Conservation (phyloP, 1,140 invertebrate species). For the Aricia agestis region DNA sequence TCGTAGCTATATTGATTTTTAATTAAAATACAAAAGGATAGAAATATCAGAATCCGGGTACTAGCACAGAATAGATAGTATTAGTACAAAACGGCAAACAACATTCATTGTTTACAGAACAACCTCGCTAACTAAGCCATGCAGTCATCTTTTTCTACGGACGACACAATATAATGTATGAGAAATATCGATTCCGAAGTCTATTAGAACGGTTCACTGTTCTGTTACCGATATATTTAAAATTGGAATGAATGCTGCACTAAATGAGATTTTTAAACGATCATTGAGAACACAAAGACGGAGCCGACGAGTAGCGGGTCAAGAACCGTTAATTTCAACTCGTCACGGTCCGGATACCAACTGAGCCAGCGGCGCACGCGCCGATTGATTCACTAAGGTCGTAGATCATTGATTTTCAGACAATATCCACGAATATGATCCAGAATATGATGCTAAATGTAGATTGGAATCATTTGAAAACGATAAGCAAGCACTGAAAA, state of each 20-base stretch:
- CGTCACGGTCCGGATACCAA: slow-evolving; percentile 39
- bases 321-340: slow-evolving; percentile 37
- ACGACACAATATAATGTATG: too few relatives aligned
- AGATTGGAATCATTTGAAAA: not conserved
- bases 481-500: not conserved
- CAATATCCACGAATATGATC: not conserved
- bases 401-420: slow-evolving; percentile 36
- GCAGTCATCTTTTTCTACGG: too few relatives aligned
- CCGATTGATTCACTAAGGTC: slow-evolving; percentile 37
- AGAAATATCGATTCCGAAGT: not conserved
- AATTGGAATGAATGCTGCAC: not conserved
- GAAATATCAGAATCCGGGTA: too few relatives aligned
- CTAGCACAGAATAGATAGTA: too few relatives aligned
- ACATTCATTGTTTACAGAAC: too few relatives aligned
- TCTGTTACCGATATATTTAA: not conserved
- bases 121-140: too few relatives aligned
- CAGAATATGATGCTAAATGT: not conserved
- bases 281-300: not conserved
- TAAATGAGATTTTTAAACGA: not conserved
- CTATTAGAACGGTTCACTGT: too few relatives aligned
- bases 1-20: too few relatives aligned
- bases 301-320: slow-evolving; percentile 28
- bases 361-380: slow-evolving; percentile 35
- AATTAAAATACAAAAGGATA: too few relatives aligned
- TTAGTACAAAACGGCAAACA: too few relatives aligned